These are phyloP conservation scores for Steinernema hermaphroditum DNA, from an alignment of 2,888 invertebrate species.

Conservation along the genomic window DNA sequence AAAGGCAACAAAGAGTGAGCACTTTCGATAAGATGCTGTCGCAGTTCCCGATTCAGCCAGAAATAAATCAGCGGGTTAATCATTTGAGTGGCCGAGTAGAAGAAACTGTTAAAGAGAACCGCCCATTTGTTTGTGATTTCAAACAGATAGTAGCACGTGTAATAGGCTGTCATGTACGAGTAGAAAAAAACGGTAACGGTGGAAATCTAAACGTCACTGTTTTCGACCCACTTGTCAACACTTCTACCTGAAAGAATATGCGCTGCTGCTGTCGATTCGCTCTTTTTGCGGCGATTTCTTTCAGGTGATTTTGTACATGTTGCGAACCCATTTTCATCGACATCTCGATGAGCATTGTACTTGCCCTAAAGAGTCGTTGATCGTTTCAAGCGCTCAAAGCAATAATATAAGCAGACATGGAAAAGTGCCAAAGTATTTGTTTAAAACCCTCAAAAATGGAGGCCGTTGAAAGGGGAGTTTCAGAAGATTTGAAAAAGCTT, in stretches of 20 bases:
- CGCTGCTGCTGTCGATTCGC: slow-evolving; percentile 64
- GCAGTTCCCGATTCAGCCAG: slow-evolving; percentile 63
- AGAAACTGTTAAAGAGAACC: slow-evolving; percentile 65
- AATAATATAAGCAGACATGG: no score
- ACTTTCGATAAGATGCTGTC: slow-evolving; percentile 39
- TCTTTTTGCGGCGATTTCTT: slow-evolving; percentile 57
- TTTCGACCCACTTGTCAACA: background rate
- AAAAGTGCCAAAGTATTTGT: no score
- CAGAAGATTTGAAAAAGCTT: no score
- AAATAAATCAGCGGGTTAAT: slow-evolving; percentile 66
- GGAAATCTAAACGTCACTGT: slow-evolving; percentile 57
- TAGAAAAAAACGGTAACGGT: slow-evolving; percentile 65
- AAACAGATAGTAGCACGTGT: slow-evolving; percentile 62
- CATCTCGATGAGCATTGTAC: slow-evolving; percentile 64
- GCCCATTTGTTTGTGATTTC: slow-evolving; percentile 51
- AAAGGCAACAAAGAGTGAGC: slow-evolving; percentile 10
- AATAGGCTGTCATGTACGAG: slow-evolving; percentile 64
- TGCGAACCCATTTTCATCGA: slow-evolving; percentile 64
- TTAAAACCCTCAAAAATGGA: no score
- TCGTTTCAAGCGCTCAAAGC: no score
- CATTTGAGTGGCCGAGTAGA: slow-evolving; percentile 66
- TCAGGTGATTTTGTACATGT: slow-evolving; percentile 51
- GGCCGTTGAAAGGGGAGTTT: no score
- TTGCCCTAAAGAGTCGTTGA: slow-evolving; percentile 49
- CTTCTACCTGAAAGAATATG: slow-evolving; percentile 60